Evolutionary conservation across 2,888 invertebrate species (phyloP).

Genomic region (Drosophila vallismaia): DNA sequence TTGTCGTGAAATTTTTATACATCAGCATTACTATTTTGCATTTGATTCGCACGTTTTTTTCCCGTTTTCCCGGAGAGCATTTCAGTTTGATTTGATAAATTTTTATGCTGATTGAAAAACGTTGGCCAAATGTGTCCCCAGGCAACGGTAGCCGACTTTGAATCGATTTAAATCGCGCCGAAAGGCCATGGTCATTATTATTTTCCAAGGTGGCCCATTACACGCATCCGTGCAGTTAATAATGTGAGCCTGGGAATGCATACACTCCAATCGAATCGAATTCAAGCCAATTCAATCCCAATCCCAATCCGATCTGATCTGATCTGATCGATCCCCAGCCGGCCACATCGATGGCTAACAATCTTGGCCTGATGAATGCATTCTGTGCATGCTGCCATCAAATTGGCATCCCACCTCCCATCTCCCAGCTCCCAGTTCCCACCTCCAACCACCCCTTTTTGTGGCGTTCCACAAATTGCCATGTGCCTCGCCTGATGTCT

Average conservation of each 20-base stretch:
- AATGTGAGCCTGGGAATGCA: conserved; percentile 70
- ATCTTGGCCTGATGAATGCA: conserved; percentile 72
- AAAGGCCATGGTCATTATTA: conserved; percentile 49
- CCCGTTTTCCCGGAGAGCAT: conserved; percentile 30
- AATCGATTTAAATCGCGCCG: conserved; percentile 53
- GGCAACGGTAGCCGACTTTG: conserved; percentile 39
- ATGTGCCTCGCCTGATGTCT: conserved; percentile 76
- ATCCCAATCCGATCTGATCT: background rate
- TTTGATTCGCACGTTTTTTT: conserved; percentile 57
- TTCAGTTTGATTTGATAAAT: conserved; percentile 78
- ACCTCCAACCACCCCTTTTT: conserved; percentile 21
- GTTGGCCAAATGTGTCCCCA: conserved; percentile 75
- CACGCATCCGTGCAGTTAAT: conserved; percentile 60
- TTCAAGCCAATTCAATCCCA: background rate
- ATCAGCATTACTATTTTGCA: conserved; percentile 59
- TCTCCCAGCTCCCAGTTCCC: conserved; percentile 8
- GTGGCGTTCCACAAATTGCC: conserved; percentile 77
- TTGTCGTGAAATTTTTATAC: conserved; percentile 74
- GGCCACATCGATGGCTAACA: conserved; percentile 69
- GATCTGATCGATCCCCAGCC: conserved; percentile 22
- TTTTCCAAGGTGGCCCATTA: conserved; percentile 77
- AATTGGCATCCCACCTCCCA: conserved; percentile 51
- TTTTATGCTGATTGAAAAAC: conserved; percentile 78
- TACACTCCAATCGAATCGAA: conserved; percentile 35
- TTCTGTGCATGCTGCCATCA: conserved; percentile 63